A percentile compares a stretch with the other conserved stretches of the same genome.
Conservation (phyloP, 2,797 vertebrate genomes). For the Fistularia tabacaria region DNA sequence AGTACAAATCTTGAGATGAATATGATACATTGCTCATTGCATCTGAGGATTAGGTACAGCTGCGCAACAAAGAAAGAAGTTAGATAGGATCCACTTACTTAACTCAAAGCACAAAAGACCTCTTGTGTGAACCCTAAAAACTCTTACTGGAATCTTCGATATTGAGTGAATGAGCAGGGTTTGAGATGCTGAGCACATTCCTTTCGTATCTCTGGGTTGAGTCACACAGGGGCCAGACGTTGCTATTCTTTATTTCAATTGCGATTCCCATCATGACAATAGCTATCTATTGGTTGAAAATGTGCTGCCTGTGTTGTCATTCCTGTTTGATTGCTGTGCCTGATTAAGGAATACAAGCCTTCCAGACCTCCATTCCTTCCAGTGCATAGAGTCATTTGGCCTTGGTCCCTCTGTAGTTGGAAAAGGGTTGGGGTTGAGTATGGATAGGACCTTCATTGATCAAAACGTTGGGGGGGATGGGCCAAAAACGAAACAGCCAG, state of each 20-base stretch:
- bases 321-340: conserved; percentile 18
- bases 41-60: too few species aligned
- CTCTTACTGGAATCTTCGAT: too few species aligned
- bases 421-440: conserved; percentile 16
- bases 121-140: too few species aligned
- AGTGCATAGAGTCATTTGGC: conserved; percentile 38
- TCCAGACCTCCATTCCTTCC: conserved; percentile 8
- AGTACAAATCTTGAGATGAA: too few species aligned
- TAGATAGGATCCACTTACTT: too few species aligned
- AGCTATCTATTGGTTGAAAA: conserved; percentile 13
- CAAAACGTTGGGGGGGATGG: conserved; percentile 29
- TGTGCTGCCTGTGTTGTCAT: conserved; percentile 16
- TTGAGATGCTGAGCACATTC: not conserved
- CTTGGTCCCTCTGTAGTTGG: conserved; percentile 30
- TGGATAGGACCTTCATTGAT: conserved; percentile 60
- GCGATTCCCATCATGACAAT: conserved; percentile 33
- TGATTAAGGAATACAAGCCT: conserved; percentile 32
- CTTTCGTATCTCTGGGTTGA: not conserved
- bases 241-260: conserved; percentile 28
- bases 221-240: not conserved
- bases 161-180: not conserved
- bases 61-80: too few species aligned
- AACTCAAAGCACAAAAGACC: too few species aligned
- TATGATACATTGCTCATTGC: too few species aligned
- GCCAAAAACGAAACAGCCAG: conserved; percentile 12